These are phyloP conservation scores for Dicrostonyx torquatus DNA, from an alignment of 2,797 vertebrate species.

Conservation along the genomic window DNA sequence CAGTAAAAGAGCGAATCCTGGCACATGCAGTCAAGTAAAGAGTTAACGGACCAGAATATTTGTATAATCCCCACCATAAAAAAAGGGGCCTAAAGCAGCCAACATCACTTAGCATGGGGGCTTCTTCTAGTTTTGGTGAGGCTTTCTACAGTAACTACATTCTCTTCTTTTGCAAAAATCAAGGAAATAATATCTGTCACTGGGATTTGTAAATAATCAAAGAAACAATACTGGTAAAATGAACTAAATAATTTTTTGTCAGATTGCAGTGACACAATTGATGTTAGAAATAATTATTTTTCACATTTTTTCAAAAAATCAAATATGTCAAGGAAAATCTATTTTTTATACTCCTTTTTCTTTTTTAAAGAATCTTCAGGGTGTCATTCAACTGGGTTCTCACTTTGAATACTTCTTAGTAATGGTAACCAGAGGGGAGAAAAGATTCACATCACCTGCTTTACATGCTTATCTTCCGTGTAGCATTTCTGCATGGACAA, in stretches of 20 bases:
- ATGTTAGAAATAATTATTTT: background rate
- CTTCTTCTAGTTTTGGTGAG: background rate
- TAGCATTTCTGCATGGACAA: background rate
- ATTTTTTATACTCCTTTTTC: background rate
- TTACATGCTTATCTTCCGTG: background rate
- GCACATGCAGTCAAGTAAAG: background rate
- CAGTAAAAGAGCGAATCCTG: background rate
- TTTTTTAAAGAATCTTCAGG: background rate
- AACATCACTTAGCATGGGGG: background rate
- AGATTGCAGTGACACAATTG: background rate
- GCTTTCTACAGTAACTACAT: background rate
- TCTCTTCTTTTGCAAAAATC: constrained; percentile 31
- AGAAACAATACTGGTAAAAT: background rate
- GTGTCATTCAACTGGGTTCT: background rate
- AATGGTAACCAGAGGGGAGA: background rate
- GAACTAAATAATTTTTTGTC: background rate
- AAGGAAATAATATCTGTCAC: background rate
- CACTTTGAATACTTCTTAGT: background rate
- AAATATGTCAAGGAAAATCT: background rate
- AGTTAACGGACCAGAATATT: background rate
- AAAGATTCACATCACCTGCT: background rate
- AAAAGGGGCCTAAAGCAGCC: background rate
- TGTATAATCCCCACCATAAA: background rate
- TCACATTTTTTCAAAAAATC: background rate
- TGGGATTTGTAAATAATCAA: background rate